A percentile compares a stretch with the other conserved stretches of the same genome.
phyloP scores from a whole-genome alignment of 2,888 invertebrate species.

The Dione vanillae region DNA sequence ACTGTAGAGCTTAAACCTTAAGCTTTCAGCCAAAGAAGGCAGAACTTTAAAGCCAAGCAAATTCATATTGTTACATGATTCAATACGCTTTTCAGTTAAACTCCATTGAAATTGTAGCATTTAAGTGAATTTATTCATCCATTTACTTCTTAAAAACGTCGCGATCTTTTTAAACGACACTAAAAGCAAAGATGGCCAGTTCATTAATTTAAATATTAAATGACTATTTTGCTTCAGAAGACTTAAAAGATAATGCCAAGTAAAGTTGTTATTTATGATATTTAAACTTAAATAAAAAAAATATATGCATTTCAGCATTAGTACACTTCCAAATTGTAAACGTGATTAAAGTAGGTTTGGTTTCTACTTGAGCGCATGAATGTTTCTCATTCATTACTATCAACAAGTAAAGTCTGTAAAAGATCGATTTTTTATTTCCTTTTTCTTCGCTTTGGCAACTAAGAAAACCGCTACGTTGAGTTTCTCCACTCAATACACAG shows the following conservation, averaged over 20 bases:
- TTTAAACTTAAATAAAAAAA: no score
- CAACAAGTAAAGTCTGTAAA: no score
- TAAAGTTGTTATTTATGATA: not conserved
- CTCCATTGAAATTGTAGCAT: conserved; percentile 14
- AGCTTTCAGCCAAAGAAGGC: conserved; percentile 3
- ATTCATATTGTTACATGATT: conserved; percentile 22
- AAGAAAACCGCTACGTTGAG: no score
- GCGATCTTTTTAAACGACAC: conserved; percentile 15
- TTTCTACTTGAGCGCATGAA: no score
- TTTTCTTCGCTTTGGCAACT: no score
- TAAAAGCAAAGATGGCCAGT: conserved; percentile 28
- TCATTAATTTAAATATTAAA: conserved; percentile 31
- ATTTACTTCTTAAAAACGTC: conserved; percentile 20
- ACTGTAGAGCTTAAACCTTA: not conserved
- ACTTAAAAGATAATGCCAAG: not conserved
- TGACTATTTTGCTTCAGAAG: not conserved
- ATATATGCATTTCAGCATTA: no score
- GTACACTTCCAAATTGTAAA: no score
- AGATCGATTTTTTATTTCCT: no score
- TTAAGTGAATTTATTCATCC: conserved; percentile 16
- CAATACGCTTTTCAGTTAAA: conserved; percentile 14
- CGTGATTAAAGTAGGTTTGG: no score
- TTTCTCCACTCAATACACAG: no score
- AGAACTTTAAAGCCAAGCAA: conserved; percentile 12
- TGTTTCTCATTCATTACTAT: no score